These are phyloP conservation scores for Xenopus borealis DNA, from an alignment of 2,113 vertebrate genomes.

Conservation along the genomic window DNA sequence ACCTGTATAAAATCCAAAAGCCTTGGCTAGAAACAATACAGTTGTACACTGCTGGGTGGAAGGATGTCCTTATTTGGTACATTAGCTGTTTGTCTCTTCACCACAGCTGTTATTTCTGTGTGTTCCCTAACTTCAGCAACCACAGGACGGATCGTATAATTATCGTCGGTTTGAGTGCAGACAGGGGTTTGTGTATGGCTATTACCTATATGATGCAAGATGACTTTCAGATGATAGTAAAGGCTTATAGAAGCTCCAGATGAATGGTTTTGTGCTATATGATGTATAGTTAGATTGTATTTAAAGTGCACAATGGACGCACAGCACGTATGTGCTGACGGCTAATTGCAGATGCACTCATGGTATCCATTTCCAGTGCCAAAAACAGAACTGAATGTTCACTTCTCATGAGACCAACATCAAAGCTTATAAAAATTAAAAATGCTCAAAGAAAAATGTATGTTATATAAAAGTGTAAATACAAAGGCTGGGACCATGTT, in stretches of 20 bases:
- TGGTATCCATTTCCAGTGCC: not conserved
- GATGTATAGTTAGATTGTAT: constrained; percentile 1
- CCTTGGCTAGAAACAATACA: not conserved
- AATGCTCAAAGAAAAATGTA: too few species aligned
- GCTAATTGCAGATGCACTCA: constrained; percentile 12
- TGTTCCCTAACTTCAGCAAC: constrained; percentile 11
- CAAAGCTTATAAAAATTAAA: too few species aligned
- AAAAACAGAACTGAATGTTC: too few species aligned
- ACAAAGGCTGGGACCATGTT: too few species aligned
- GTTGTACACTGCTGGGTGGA: not conserved
- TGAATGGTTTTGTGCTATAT: constrained; percentile 22
- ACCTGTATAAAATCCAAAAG: too few species aligned
- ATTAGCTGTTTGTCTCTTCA: not conserved
- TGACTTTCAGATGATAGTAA: constrained; percentile 14
- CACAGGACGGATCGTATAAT: constrained; percentile 21
- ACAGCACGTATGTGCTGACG: constrained; percentile 8
- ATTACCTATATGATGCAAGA: constrained; percentile 6
- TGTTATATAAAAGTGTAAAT: too few species aligned
- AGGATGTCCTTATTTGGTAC: constrained; percentile 34
- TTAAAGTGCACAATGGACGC: constrained; percentile 4
- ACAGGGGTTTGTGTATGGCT: constrained; percentile 14
- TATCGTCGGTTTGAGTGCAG: constrained; percentile 15
- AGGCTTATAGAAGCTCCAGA: constrained; percentile 20
- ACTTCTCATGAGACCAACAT: too few species aligned
- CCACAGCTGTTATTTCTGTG: constrained; percentile 10